Evolutionary conservation across 2,797 vertebrate species (phyloP).

Genomic region (Salmo trutta): DNA sequence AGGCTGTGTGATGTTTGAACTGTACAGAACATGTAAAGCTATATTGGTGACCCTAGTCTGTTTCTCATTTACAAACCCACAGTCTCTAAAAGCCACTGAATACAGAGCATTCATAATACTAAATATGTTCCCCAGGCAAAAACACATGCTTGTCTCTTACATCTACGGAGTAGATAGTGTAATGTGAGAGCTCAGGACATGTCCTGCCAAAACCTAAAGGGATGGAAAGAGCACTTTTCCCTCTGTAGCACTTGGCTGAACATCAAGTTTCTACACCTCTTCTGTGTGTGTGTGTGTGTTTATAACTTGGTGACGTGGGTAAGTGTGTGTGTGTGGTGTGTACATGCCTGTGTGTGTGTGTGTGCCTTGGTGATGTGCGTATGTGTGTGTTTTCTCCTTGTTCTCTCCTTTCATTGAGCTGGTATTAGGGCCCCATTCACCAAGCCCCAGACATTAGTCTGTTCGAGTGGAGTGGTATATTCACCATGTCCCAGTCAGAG

Average conservation of each 20-base stretch:
- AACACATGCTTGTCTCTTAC: not conserved
- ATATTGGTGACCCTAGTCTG: not conserved
- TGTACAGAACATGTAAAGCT: not conserved
- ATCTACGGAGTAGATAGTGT: not conserved
- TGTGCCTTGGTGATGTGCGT: not conserved
- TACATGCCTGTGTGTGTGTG: slow-evolving; percentile 3
- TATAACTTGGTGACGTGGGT: no score
- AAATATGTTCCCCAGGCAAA: not conserved
- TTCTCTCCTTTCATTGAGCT: slow-evolving; percentile 11
- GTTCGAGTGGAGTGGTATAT: no score
- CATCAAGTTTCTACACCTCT: slow-evolving; percentile 31
- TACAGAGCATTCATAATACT: not conserved
- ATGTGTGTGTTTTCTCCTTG: not conserved
- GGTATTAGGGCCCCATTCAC: slow-evolving; percentile 26
- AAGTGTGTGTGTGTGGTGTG: no score
- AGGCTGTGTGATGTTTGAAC: not conserved
- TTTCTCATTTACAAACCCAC: not conserved
- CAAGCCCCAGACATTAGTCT: slow-evolving; percentile 23
- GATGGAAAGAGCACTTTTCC: slow-evolving; percentile 9
- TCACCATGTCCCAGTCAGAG: no score
- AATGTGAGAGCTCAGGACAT: not conserved
- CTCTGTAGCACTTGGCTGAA: slow-evolving; percentile 40
- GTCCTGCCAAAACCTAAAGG: not conserved
- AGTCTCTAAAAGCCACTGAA: not conserved
- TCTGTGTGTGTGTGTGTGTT: not conserved